Percentiles rank a stretch among this genome's conserved stretches.
Evolutionary conservation across 2,113 vertebrate species (phyloP).

Genomic region (Agapornis roseicollis): DNA sequence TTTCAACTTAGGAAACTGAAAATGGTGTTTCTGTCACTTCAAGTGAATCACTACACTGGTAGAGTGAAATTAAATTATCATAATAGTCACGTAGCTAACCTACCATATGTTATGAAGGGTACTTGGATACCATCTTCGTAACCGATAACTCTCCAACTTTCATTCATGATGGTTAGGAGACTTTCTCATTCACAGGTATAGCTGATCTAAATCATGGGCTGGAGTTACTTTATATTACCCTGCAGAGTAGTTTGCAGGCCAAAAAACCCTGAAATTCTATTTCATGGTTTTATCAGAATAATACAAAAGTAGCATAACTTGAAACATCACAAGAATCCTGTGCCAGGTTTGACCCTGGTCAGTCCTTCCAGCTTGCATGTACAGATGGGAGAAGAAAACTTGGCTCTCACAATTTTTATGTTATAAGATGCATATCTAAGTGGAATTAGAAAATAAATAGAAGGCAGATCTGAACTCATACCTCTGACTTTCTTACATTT

Average conservation of each 20-base stretch:
- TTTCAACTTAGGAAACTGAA: not conserved
- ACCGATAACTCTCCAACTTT: not conserved
- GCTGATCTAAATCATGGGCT: not conserved
- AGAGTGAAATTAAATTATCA: accelerated
- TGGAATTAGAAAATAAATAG: not conserved
- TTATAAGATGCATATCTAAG: not conserved
- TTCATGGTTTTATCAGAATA: accelerated
- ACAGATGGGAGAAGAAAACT: not conserved
- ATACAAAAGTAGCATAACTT: not conserved
- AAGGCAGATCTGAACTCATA: not conserved
- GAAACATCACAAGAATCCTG: not conserved
- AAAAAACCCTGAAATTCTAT: not conserved
- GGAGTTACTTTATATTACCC: not conserved
- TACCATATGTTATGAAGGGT: accelerated
- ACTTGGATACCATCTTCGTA: accelerated
- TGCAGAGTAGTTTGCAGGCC: accelerated
- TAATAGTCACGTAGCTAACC: not conserved
- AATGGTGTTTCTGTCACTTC: accelerated
- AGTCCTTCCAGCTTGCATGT: not conserved
- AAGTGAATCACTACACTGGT: accelerated
- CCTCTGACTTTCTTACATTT: not conserved
- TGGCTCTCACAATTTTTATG: not conserved
- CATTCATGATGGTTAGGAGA: not conserved
- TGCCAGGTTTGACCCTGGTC: accelerated
- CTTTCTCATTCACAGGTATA: not conserved